Conservation (phyloP, 2,113 vertebrate genomes). For the Pollachius pollachius region DNA sequence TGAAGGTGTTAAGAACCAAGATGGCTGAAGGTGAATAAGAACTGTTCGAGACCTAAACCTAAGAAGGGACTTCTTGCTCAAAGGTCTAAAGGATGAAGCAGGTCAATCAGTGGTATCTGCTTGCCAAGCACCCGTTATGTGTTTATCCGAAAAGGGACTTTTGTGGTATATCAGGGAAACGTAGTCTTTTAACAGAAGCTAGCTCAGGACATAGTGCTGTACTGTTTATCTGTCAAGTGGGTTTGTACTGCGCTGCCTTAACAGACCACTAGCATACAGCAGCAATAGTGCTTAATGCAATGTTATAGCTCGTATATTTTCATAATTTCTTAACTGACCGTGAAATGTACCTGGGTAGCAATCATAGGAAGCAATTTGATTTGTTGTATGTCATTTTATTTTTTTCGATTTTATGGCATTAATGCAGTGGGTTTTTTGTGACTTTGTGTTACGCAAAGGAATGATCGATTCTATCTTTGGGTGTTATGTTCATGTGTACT, state of each 20-base stretch:
- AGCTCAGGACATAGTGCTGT: conserved; percentile 67
- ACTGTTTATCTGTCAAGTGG: conserved; percentile 41
- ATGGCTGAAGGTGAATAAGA: too few species aligned
- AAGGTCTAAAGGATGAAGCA: too few species aligned
- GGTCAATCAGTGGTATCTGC: too few species aligned
- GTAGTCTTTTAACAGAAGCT: conserved; percentile 60
- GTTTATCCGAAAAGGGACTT: conserved; percentile 60
- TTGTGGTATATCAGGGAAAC: conserved; percentile 70
- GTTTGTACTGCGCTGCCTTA: conserved; percentile 45
- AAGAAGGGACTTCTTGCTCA: too few species aligned
- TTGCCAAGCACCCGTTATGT: conserved; percentile 38
- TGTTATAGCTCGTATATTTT: conserved; percentile 13
- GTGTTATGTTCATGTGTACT: conserved; percentile 58
- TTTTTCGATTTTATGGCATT: conserved; percentile 38
- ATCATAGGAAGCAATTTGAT: conserved; percentile 47
- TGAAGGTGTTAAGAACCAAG: too few species aligned
- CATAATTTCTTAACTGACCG: conserved; percentile 24
- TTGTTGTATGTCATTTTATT: conserved; percentile 24
- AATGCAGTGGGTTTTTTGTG: conserved; percentile 37
- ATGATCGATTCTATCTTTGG: conserved; percentile 31
- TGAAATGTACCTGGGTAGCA: conserved; percentile 36
- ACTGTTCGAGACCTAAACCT: too few species aligned
- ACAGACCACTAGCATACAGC: conserved; percentile 33
- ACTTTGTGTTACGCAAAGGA: conserved; percentile 40
- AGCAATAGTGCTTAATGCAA: conserved; percentile 15